Conservation (phyloP, 2,797 vertebrate genomes). For the Thunnus albacares region DNA sequence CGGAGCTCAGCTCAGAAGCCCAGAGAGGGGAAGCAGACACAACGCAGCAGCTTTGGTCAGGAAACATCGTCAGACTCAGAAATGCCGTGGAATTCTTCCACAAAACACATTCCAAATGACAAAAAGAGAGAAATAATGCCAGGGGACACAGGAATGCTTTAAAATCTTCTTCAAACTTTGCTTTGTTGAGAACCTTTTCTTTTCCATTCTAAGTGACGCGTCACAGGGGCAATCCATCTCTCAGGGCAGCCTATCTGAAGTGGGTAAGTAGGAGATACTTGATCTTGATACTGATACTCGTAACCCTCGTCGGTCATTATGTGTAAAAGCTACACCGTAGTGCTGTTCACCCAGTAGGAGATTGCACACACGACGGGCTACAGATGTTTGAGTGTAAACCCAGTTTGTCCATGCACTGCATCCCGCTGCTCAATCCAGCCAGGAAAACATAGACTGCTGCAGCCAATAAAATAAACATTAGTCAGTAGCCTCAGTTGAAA, state of each 20-base stretch:
- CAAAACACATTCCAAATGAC: slow-evolving; percentile 22
- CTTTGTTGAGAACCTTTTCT: slow-evolving; percentile 38
- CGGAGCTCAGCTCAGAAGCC: slow-evolving; percentile 66
- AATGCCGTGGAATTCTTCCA: slow-evolving; percentile 48
- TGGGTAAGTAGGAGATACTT: slow-evolving; percentile 76
- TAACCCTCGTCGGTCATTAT: slow-evolving; percentile 21
- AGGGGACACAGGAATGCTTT: slow-evolving; percentile 36
- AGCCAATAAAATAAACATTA: slow-evolving; percentile 67
- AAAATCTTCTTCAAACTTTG: slow-evolving; percentile 20
- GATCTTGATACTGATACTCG: slow-evolving; percentile 63
- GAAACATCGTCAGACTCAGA: slow-evolving; percentile 39
- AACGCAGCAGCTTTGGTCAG: slow-evolving; percentile 49
- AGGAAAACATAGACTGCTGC: slow-evolving; percentile 41
- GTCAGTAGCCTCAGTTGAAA: slow-evolving; percentile 28
- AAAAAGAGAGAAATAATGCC: slow-evolving; percentile 18
- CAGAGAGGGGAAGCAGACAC: slow-evolving; percentile 56
- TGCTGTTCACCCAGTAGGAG: slow-evolving; percentile 35
- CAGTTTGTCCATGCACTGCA: slow-evolving; percentile 26
- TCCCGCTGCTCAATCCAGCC: slow-evolving; percentile 27
- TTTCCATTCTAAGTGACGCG: slow-evolving; percentile 41
- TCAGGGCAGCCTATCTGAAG: slow-evolving; percentile 55
- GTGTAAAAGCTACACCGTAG: slow-evolving; percentile 17
- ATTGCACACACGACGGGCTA: slow-evolving; percentile 29
- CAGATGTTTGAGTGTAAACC: slow-evolving; percentile 51
- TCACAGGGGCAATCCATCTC: slow-evolving; percentile 58